phyloP scores from a whole-genome alignment of 2,888 invertebrate genomes.

The Xiphydria camelus region DNA sequence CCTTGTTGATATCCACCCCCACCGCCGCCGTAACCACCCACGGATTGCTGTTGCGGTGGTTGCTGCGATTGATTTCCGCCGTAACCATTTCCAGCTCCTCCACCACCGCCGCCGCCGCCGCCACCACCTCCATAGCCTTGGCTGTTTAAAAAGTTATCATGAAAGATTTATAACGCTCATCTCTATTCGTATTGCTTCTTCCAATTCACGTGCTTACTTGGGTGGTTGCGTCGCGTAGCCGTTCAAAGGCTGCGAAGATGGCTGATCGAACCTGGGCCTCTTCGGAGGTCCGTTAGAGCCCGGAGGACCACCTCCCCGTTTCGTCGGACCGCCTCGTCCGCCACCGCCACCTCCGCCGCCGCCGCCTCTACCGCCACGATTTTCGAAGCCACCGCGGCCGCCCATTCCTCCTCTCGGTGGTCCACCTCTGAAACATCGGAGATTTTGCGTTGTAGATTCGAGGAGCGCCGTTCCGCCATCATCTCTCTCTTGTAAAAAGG shows the following conservation, averaged over 20 bases:
- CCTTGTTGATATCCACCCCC: constrained; percentile 44
- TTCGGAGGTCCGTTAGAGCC: constrained; percentile 65
- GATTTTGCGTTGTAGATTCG: too few relatives aligned
- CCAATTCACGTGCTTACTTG: constrained; percentile 22
- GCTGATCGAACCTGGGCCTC: constrained; percentile 57
- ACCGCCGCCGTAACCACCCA: constrained; percentile 32
- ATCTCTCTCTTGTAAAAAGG: too few relatives aligned
- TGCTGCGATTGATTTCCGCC: constrained; percentile 34
- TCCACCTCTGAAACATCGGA: constrained; percentile 29
- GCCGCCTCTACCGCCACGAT: constrained; percentile 60
- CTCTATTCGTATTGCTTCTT: background rate
- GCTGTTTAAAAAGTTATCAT: constrained; percentile 24
- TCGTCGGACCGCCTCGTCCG: constrained; percentile 55
- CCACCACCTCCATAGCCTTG: constrained; percentile 40
- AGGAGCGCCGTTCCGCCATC: too few relatives aligned
- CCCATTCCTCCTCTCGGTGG: constrained; percentile 38
- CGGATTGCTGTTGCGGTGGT: constrained; percentile 41
- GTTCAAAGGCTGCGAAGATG: constrained; percentile 49
- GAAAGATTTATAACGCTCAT: background rate
- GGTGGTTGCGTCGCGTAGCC: constrained; percentile 49
- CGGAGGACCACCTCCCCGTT: constrained; percentile 61
- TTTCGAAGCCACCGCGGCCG: constrained; percentile 58
- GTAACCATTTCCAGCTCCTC: constrained; percentile 45
- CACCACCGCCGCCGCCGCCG: constrained; percentile 43
- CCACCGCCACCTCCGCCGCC: constrained; percentile 52